phyloP scores from a whole-genome alignment of 2,113 vertebrate species.

The Triplophysa siluroides region DNA sequence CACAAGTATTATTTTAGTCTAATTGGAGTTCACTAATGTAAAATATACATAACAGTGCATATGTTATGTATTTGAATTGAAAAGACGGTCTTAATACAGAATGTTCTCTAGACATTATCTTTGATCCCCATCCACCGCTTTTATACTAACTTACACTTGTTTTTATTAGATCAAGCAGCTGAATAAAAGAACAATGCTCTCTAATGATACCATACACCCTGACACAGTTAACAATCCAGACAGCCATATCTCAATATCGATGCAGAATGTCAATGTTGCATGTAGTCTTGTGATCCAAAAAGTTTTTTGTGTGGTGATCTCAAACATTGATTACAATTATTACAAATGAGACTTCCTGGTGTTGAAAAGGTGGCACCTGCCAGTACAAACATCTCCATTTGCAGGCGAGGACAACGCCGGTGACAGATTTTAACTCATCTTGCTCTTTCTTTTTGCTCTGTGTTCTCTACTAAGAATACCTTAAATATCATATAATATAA shows the following conservation, averaged over 20 bases:
- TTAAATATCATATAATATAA: neutral
- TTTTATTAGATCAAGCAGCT: conserved; percentile 23
- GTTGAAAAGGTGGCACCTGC: conserved; percentile 69
- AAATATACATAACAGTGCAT: conserved; percentile 34
- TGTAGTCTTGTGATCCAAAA: neutral
- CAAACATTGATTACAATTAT: conserved; percentile 65
- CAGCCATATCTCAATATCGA: neutral
- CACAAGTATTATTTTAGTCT: conserved; percentile 24
- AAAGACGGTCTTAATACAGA: conserved; percentile 23
- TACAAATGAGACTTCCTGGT: conserved; percentile 66
- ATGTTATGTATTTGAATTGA: conserved; percentile 4
- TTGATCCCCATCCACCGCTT: conserved; percentile 21
- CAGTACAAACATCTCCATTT: conserved; percentile 62
- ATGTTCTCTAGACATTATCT: conserved; percentile 12
- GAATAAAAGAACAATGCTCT: conserved; percentile 40
- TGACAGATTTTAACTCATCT: conserved; percentile 10
- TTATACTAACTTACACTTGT: neutral
- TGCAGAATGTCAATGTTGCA: neutral
- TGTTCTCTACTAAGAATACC: neutral
- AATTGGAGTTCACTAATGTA: neutral
- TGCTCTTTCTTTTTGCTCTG: neutral
- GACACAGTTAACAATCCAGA: conserved; percentile 15
- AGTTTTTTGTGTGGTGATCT: conserved; percentile 60
- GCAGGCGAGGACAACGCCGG: conserved; percentile 24
- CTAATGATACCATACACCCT: conserved; percentile 27